phyloP scores from a whole-genome alignment of 2,113 vertebrate genomes.

The Labeo catla region DNA sequence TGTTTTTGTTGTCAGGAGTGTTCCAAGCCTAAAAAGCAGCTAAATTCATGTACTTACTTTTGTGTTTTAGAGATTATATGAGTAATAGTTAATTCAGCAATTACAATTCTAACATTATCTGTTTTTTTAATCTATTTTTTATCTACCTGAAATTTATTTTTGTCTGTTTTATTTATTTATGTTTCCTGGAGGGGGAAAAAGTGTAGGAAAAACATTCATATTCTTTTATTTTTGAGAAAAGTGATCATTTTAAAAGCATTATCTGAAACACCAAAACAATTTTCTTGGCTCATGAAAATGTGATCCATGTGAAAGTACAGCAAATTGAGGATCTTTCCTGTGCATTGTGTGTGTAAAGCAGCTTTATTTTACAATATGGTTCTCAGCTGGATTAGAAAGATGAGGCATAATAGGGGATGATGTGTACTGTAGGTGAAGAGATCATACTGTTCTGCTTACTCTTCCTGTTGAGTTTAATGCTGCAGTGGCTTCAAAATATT shows the following conservation, averaged over 20 bases:
- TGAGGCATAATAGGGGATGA: neutral
- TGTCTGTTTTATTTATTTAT: no score
- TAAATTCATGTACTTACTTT: no score
- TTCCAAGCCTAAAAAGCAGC: neutral
- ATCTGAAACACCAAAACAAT: neutral
- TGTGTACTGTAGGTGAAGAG: neutral
- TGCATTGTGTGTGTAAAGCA: conserved; percentile 14
- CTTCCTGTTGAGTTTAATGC: neutral
- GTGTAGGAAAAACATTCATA: no score
- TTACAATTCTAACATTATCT: no score
- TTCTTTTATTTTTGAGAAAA: neutral
- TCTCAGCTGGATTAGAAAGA: neutral
- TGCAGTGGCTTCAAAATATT: conserved; percentile 30
- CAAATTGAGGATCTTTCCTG: neutral
- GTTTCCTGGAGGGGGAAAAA: no score
- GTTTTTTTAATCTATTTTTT: no score
- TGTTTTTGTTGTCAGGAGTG: neutral
- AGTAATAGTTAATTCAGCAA: no score
- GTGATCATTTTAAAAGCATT: neutral
- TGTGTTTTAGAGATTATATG: no score
- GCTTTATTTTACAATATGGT: conserved; percentile 25
- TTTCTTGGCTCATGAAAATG: neutral
- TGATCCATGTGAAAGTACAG: neutral
- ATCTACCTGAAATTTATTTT: no score
- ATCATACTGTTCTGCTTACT: conserved; percentile 1